A percentile compares a stretch with the other conserved stretches of the same genome.
These are phyloP conservation scores for Watsonalla cultraria DNA, from an alignment of 2,888 invertebrate genomes.

Conservation along the genomic window DNA sequence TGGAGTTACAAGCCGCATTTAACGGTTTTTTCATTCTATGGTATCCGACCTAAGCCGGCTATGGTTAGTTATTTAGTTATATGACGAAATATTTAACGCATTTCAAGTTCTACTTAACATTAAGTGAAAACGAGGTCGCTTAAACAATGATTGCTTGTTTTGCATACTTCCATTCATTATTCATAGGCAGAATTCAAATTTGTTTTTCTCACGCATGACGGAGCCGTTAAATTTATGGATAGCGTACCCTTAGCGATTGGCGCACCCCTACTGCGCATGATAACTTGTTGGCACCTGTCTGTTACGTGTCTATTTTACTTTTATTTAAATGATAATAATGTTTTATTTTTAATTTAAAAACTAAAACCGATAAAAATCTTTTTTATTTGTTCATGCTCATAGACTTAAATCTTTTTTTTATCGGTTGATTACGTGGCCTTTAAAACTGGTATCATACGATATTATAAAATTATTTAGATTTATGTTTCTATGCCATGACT, in stretches of 20 bases:
- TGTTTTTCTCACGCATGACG: slow-evolving; percentile 37
- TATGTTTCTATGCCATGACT: not conserved
- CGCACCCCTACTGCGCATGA: slow-evolving; percentile 25
- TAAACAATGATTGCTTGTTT: slow-evolving; percentile 23
- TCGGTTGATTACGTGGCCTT: not conserved
- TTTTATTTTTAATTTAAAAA: too few species aligned
- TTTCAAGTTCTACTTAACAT: slow-evolving; percentile 9
- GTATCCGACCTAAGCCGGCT: slow-evolving; percentile 10
- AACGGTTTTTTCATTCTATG: slow-evolving; percentile 11
- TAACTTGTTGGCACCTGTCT: slow-evolving; percentile 3
- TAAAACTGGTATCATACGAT: not conserved
- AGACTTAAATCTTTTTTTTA: too few species aligned
- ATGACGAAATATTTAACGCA: not conserved
- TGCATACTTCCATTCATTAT: slow-evolving; percentile 47
- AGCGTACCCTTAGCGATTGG: slow-evolving; percentile 20
- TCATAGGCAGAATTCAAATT: slow-evolving; percentile 31
- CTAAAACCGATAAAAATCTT: too few species aligned
- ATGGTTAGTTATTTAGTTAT: not conserved
- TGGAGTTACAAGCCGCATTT: too few species aligned
- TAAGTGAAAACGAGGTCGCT: slow-evolving; percentile 16
- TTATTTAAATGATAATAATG: not conserved
- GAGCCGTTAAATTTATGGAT: slow-evolving; percentile 12
- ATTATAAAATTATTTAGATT: too few species aligned
- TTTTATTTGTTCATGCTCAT: too few species aligned
- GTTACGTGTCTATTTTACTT: not conserved